A percentile compares a stretch with the other conserved stretches of the same genome.
These are phyloP conservation scores for Apodemia duryi DNA, from an alignment of 2,888 invertebrate genomes.

Conservation along the genomic window DNA sequence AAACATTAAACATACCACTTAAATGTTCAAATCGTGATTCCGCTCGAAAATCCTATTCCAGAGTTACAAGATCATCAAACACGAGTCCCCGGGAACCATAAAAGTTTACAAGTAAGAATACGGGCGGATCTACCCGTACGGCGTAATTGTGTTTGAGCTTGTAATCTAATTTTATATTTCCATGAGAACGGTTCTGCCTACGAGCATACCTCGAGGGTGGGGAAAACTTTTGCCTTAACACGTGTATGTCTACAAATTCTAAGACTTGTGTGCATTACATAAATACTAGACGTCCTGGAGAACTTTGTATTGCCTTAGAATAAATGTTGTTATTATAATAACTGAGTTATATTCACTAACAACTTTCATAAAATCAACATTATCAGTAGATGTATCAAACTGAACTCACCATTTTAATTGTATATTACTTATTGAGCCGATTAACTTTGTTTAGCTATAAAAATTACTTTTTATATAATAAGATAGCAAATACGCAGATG, in stretches of 20 bases:
- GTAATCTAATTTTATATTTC: conserved; percentile 14
- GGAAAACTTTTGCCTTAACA: conserved; percentile 1
- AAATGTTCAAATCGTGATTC: conserved; percentile 9
- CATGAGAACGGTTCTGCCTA: conserved; percentile 13
- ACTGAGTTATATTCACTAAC: too few species aligned
- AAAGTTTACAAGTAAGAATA: conserved; percentile 14
- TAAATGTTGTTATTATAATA: too few species aligned
- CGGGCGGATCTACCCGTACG: conserved; percentile 8
- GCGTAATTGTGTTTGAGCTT: conserved; percentile 15
- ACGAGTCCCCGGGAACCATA: conserved; percentile 11
- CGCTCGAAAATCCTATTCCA: conserved; percentile 5
- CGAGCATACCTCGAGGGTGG: background rate
- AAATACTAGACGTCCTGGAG: background rate
- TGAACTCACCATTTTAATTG: too few species aligned
- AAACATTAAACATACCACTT: conserved; percentile 3
- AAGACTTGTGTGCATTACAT: conserved; percentile 1
- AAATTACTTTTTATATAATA: too few species aligned
- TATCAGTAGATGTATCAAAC: too few species aligned
- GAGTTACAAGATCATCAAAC: conserved; percentile 15
- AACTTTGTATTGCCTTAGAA: too few species aligned
- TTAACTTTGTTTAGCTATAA: too few species aligned
- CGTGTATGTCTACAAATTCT: background rate
- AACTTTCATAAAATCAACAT: background rate
- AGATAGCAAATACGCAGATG: too few species aligned
- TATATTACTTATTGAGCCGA: too few species aligned